Conservation (phyloP, 2,888 invertebrate genomes). For the Ennomos erosarius region DNA sequence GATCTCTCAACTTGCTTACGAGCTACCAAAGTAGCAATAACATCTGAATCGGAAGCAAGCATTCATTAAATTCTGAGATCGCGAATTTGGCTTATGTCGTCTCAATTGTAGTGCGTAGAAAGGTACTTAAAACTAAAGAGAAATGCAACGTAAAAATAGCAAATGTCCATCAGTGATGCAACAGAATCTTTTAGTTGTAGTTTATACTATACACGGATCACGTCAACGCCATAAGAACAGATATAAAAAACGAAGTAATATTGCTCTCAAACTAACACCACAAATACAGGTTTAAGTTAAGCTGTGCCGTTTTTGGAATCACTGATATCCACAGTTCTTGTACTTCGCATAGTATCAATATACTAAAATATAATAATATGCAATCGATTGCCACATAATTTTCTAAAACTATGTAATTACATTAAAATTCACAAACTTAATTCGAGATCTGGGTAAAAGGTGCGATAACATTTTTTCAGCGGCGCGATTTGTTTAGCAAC, state of each 20-base stretch:
- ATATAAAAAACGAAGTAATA: not conserved
- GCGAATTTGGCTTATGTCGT: slow-evolving; percentile 27
- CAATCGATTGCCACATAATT: slow-evolving; percentile 49
- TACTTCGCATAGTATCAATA: slow-evolving; percentile 42
- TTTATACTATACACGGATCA: slow-evolving; percentile 1
- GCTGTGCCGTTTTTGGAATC: not conserved
- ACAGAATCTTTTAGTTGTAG: not conserved
- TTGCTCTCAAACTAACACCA: not conserved
- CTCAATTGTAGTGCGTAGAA: slow-evolving; percentile 23
- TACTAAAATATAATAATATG: slow-evolving; percentile 45
- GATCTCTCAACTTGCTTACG: slow-evolving; percentile 2
- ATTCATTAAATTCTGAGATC: slow-evolving; percentile 35
- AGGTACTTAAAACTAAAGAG: slow-evolving; percentile 14
- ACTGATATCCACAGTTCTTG: slow-evolving; percentile 32
- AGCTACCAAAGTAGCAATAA: not conserved
- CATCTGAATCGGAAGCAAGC: slow-evolving; percentile 1
- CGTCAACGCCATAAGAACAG: slow-evolving; percentile 1
- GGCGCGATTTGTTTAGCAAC: not conserved
- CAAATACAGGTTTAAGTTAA: not conserved
- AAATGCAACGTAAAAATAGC: slow-evolving; percentile 23
- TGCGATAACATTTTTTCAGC: not conserved
- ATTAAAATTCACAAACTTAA: slow-evolving; percentile 42
- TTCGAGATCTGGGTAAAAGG: slow-evolving; percentile 21
- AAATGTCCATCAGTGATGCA: slow-evolving; percentile 15
- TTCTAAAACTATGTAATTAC: slow-evolving; percentile 37